Base-by-base conservation (phyloP, 2,113 vertebrate species). In the Siniperca knerii region DNA sequence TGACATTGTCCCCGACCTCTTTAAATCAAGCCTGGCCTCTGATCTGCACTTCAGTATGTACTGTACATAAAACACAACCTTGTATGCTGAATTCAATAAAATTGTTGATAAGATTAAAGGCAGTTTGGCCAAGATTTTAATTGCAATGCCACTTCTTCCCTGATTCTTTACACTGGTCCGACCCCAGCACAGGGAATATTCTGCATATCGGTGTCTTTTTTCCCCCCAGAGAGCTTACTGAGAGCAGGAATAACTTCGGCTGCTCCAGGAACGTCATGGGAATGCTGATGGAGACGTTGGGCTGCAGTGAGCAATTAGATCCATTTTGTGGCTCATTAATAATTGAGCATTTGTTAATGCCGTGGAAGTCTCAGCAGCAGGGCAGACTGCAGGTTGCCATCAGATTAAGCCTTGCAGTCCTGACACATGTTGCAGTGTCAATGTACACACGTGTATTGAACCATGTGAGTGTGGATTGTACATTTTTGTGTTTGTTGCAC, bases 321-420 rank as follows among this genome's bases (percentile, higher is more conserved):
- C 83, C 87, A 79, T 88, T 89, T 87, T 88, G 87, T 90, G 67
- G 77, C 87, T 91, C 13, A 40, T 93, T 91, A 93, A 92, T 91
- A 93, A 90, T 94, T 87, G 86, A 92, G 79, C 86, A 81, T 81
- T 85, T 85, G 77, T 89, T 95, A 92, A 92, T 92, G 87, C 84
- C 58, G 10, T 79, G 52, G 78, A 82, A 81, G 84, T 88, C 75
- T 85, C 72, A 66, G 81, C 83, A 82, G 74, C 60, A 64, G 54
- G 42, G 75, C 58, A 66, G 46, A 55, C 78, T 89, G 78, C 72
- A 75, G 81, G 54, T 77, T 84, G 70, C 70, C 66, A 42, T 82
- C 85, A 83, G 77, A 89, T 85, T 77, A 84, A 83, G 67, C 50
- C 70, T 37, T 23, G 61, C 77, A 66, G 52, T 71, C 37, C 71